These are phyloP conservation scores for Oxyscelio sp. DNA, from an alignment of 2,888 invertebrate species.

Conservation along the genomic window DNA sequence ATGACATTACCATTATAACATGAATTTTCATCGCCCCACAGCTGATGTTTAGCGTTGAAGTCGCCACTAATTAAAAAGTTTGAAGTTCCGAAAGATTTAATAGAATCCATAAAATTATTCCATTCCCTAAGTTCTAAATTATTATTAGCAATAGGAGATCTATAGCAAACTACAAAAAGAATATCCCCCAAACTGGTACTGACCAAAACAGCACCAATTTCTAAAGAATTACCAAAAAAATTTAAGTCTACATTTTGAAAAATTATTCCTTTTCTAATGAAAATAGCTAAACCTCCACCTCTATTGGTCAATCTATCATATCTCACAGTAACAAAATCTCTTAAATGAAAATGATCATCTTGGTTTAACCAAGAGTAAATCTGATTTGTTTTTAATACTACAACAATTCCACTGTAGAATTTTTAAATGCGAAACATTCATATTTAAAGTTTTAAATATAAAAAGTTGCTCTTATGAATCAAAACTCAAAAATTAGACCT, in stretches of 20 bases:
- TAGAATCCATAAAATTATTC: conserved; percentile 5
- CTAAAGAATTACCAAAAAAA: not conserved
- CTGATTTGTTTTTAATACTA: conserved; percentile 42
- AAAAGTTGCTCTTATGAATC: too few species aligned
- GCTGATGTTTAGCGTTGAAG: conserved; percentile 33
- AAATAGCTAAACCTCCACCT: conserved; percentile 31
- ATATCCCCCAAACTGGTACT: conserved; percentile 10
- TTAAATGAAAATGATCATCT: too few species aligned
- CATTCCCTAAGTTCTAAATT: conserved; percentile 10
- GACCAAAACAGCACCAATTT: conserved; percentile 6
- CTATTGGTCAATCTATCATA: conserved; percentile 31
- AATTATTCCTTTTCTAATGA: not conserved
- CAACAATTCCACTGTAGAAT: too few species aligned
- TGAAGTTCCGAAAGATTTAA: not conserved
- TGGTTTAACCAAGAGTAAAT: too few species aligned
- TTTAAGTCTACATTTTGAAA: not conserved
- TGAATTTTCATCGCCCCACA: not conserved
- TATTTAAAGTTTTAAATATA: too few species aligned
- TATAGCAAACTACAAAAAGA: conserved; percentile 25
- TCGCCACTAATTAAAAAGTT: conserved; percentile 14
- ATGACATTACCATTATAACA: conserved; percentile 19
- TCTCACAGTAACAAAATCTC: conserved; percentile 18
- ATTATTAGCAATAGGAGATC: not conserved
- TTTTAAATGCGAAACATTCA: too few species aligned
- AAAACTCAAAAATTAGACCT: too few species aligned